Conservation (phyloP, 2,797 vertebrate species). For the Brachyrhaphis roseni region DNA sequence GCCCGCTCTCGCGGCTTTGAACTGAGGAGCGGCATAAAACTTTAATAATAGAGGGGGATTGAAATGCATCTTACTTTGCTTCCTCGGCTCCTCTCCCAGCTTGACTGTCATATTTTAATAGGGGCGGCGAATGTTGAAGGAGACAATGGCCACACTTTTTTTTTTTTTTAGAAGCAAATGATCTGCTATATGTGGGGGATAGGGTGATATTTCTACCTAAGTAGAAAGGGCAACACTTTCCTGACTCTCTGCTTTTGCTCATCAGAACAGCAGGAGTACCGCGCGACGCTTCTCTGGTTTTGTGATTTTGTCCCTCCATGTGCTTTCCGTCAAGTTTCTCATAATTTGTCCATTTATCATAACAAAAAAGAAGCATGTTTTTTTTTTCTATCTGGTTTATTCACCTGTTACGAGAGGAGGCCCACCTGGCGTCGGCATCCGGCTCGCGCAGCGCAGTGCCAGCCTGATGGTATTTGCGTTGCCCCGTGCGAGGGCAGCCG, state of each 20-base stretch:
- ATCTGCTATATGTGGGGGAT: conserved; percentile 16
- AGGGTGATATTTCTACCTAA: conserved; percentile 33
- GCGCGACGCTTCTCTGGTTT: conserved; percentile 8
- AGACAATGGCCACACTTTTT: conserved; percentile 16
- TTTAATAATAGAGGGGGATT: conserved; percentile 43
- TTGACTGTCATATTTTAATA: conserved; percentile 40
- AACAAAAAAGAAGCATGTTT: conserved; percentile 5
- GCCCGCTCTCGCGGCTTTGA: conserved; percentile 26
- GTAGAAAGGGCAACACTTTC: conserved; percentile 13
- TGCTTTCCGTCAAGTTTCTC: conserved; percentile 39
- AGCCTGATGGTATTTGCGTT: conserved; percentile 24
- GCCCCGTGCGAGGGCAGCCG: conserved; percentile 22
- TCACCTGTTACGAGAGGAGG: not conserved
- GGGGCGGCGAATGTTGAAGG: conserved; percentile 36
- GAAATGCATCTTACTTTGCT: conserved; percentile 18
- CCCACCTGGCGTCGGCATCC: conserved; percentile 16
- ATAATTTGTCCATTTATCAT: conserved; percentile 48
- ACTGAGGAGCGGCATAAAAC: conserved; percentile 42
- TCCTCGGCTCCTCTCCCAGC: conserved; percentile 2
- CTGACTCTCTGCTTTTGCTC: conserved; percentile 16
- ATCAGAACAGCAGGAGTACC: conserved; percentile 29
- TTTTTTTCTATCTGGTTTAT: not conserved
- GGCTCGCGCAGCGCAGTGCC: conserved; percentile 21
- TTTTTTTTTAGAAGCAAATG: conserved; percentile 13
- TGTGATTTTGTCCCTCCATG: conserved; percentile 28